Evolutionary conservation across 1,140 invertebrate species (phyloP), one percentile per base, ranked within the genome.

Genomic region (Diorhabda carinulata): DNA sequence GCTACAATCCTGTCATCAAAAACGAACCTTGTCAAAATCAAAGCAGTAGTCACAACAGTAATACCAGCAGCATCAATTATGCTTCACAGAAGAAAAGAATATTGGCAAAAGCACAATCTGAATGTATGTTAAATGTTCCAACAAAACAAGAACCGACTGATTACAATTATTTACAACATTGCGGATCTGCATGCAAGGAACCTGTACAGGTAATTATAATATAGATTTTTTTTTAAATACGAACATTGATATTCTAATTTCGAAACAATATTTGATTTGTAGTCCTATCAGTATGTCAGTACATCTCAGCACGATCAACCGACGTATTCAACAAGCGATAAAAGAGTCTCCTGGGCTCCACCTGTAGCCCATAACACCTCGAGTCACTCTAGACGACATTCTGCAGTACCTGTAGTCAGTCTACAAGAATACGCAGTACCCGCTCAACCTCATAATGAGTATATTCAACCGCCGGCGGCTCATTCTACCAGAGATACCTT

Each of bases 81-180:
- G 80, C 82, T 63, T 91, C 93, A 8, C 91, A 93, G 81, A 96
- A 96, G 85, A 96, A 96, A 81, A 87, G 94, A 57, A 83, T 96
- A 58, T 80, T 96, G 73, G 92, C 93, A 25, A 92, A 91, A 82
- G 92, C 92, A 9, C 94, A 96, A 80, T 92, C 90, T 45, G 93
- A 95, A 78, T 93, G 91, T 76, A 88, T 88, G 82, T 77, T 87
- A 44, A 81, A 80, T 65, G 76, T 81, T 5, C 74, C 78, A 43
- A 79, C 80, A 2, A 82, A 85, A 73, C 82, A 84, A 73, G 83
- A 85, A 74, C 82, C 82, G n/a, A 78, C 68, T 58, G 75, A 66
- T 71, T 75, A 78, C 56, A 79, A 78, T 66, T 81, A 80, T 64
- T 63, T 74, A 2, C 72, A 73, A 47, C 77, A 81, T 67, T 81